Evolutionary conservation across 2,888 invertebrate genomes (phyloP).

Genomic region (Danaus chrysippus): DNA sequence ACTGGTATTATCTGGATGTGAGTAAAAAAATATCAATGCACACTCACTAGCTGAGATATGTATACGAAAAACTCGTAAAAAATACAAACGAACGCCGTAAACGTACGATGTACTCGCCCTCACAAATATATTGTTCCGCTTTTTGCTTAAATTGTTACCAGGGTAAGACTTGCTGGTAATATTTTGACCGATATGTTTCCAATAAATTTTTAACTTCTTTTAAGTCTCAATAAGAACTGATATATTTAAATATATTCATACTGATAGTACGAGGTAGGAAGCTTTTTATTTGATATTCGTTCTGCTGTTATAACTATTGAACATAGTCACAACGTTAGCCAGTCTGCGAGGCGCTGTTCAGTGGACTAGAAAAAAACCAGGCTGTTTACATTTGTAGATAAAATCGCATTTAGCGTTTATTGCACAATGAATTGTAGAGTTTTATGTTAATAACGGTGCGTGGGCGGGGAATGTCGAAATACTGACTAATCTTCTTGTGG

Average conservation of each 20-base stretch:
- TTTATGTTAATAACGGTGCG: constrained; percentile 74
- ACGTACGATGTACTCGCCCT: constrained; percentile 21
- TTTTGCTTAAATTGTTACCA: constrained; percentile 19
- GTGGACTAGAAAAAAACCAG: constrained; percentile 10
- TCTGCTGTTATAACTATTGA: background rate
- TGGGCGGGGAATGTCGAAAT: constrained; percentile 74
- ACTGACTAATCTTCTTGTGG: constrained; percentile 76
- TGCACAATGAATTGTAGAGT: constrained; percentile 73
- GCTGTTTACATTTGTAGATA: constrained; percentile 54
- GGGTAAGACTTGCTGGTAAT: constrained; percentile 5
- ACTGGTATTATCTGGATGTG: constrained; percentile 15
- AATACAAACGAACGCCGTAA: constrained; percentile 22
- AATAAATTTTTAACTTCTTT: no score
- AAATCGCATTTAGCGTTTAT: constrained; percentile 72
- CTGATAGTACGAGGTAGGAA: no score
- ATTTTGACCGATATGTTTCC: constrained; percentile 2
- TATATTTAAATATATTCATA: no score
- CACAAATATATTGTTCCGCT: constrained; percentile 24
- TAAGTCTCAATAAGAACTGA: no score
- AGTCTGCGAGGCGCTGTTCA: background rate
- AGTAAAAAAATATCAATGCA: constrained; percentile 25
- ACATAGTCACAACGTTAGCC: background rate
- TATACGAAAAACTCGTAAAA: constrained; percentile 25
- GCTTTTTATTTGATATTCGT: no score
- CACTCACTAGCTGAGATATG: constrained; percentile 18